Conservation (phyloP, 1,140 invertebrate genomes). For the Papilio polytes region DNA sequence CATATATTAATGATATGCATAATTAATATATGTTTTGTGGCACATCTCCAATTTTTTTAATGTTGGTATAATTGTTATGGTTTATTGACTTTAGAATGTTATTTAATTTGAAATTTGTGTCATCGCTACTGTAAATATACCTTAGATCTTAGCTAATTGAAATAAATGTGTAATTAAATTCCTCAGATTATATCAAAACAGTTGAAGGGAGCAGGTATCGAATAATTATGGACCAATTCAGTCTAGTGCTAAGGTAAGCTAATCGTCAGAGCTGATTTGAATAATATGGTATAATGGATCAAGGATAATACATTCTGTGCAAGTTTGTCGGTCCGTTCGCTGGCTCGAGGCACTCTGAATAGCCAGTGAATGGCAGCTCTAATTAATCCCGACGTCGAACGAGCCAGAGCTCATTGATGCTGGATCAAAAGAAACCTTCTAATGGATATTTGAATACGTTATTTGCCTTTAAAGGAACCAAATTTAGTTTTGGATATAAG, state of each 20-base stretch:
- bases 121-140: too few species aligned
- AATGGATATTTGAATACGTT: slow-evolving; percentile 77
- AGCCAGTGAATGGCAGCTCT: slow-evolving; percentile 70
- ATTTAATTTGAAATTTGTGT: too few species aligned
- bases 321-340: slow-evolving; percentile 47
- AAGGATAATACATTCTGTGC: slow-evolving; percentile 35
- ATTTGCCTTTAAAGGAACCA: slow-evolving; percentile 56
- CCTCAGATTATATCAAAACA: too few species aligned
- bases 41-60: too few species aligned
- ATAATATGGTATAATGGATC: slow-evolving; percentile 32
- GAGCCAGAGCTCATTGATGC: slow-evolving; percentile 57
- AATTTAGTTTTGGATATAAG: slow-evolving; percentile 38
- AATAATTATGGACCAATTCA: not conserved
- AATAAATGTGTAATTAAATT: too few species aligned
- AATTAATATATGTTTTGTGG: too few species aligned
- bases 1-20: too few species aligned
- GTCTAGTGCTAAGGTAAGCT: not conserved
- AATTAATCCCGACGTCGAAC: slow-evolving; percentile 77
- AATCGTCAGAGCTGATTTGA: slow-evolving; percentile 25
- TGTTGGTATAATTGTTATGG: too few species aligned
- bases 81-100: too few species aligned
- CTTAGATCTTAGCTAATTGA: too few species aligned
- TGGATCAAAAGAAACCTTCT: slow-evolving; percentile 73
- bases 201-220: not conserved
- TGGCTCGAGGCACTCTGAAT: slow-evolving; percentile 54